Evolutionary conservation across 2,888 invertebrate species (phyloP), one percentile per base, ranked within the genome.

Genomic region (Drosophila suboccidentalis): DNA sequence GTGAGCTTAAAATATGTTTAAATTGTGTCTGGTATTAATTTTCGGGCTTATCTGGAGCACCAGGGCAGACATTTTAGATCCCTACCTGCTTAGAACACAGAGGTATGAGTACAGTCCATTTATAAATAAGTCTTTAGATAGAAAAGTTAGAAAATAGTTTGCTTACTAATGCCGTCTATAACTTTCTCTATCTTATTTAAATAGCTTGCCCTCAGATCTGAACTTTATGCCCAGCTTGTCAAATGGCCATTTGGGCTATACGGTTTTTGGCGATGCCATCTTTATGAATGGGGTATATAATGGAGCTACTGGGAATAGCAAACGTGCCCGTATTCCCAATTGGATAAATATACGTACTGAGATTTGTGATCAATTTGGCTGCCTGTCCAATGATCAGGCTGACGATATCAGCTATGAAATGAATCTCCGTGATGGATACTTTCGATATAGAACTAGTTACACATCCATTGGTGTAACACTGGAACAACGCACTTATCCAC

Each of bases 241-340:
- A 1, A 95, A 95, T 73, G 95, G 95, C 0, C 94, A 95, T 74
- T 78, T 95, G 58, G 95, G 95, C 0, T 94, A 94, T 9, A 94
- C 94, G 19, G 84, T 95, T 17, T 94, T 94, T 87, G 94, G 94
- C 34, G 94, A 94, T 75, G 93, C 94, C 0, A 94, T 95, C 3
- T 94, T 94, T 75, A 94, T 95, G 92, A 95, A 95, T 71, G 95
- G 95, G 0, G 80, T 95, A 0, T 95, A 95, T 90, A 95, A 94
- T 87, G 95, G 95, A 1, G 90, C 87, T 6, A 92, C 90, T 1
- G 95, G 95, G 0, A 92, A 94, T 44, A 95, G 95, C 72, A 94
- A 94, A 59, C 93, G 95, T 8, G 95, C 95, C 0, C 93, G 95
- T 38, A 94, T 95, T 36, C 95, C 95, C n/a, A 94, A 94, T 58